Base-by-base conservation (phyloP, 2,113 vertebrate genomes). In the Corythaixoides concolor region DNA sequence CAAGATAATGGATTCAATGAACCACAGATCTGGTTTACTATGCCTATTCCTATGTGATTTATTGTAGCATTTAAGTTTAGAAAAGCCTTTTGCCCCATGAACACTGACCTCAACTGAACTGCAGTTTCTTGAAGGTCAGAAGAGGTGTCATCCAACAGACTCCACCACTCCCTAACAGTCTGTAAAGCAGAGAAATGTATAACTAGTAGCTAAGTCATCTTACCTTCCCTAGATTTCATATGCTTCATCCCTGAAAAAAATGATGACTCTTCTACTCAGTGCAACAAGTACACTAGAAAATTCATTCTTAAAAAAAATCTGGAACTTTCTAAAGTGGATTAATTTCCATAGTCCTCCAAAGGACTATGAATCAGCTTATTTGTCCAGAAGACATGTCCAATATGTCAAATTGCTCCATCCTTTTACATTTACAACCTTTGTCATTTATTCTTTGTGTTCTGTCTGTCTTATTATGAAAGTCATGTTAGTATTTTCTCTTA, bases 81-180 rank as follows among this genome's bases (percentile, higher is more conserved):
- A 93, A 88, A 75, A 85, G 73, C 22, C 26, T 92, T 88, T 91
- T 85, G 35, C 41, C 43, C 66, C 39, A 60, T 60, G 63, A 94
- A 73, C 19, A 50, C 24, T 3, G 12, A 84, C 70, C 75, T 95
- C 79, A 93, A 58, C 75, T 60, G 35, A 79, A 85, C 33, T 82
- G 62, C 67, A 83, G 75, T 90, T 94, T 52, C 69, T 79, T 94
- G 85, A 94, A 94, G 77, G 85, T 95, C 70, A 90, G 39, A 85
- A 77, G n/a, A 94, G 77, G n/a, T 78, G 30, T 64, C 69, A 82
- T 93, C 49, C 67, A 72, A 60, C 15, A 92, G 53, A 78, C 12
- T 82, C 30, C 49, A 72, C 43, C 35, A 50, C 24, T 78, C n/a
- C 24, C 21, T 73, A 49, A 39, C 3, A 47, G 37, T 72, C 47